Percentiles rank a stretch among this genome's conserved stretches.
phyloP scores from a whole-genome alignment of 2,113 vertebrate genomes.

The Corvus hawaiiensis region DNA sequence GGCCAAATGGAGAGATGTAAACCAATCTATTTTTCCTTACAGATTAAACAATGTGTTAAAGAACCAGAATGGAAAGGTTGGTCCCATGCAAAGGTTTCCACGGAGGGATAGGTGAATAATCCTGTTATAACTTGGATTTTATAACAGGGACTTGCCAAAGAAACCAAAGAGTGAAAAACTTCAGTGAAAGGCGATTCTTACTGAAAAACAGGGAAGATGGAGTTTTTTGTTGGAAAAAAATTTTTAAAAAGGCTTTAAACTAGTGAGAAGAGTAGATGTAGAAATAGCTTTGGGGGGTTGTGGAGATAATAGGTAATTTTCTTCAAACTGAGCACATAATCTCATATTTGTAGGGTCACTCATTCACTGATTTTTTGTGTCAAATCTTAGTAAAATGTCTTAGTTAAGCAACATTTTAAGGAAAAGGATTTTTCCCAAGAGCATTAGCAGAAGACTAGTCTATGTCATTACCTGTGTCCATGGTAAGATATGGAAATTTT shows the following conservation, averaged over 20 bases:
- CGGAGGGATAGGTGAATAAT: background rate
- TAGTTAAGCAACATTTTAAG: background rate
- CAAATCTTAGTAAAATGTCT: background rate
- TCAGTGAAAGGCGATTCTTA: background rate
- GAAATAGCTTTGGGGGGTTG: background rate
- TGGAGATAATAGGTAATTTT: accelerated
- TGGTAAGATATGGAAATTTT: background rate
- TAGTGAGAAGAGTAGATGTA: background rate
- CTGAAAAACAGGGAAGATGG: background rate
- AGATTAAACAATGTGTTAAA: background rate
- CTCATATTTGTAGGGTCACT: background rate
- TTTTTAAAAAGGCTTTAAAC: background rate
- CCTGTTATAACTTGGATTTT: background rate
- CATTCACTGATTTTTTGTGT: background rate
- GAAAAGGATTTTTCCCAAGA: background rate
- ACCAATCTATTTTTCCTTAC: background rate
- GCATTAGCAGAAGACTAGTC: background rate
- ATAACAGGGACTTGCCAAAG: background rate
- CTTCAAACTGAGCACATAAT: background rate
- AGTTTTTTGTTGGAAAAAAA: no score
- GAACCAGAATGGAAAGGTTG: background rate
- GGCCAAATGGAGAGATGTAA: background rate
- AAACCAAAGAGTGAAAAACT: background rate
- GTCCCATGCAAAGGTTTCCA: background rate
- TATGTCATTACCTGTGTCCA: background rate